Evolutionary conservation across 2,113 vertebrate genomes (phyloP).

Genomic region (Eidolon helvum): DNA sequence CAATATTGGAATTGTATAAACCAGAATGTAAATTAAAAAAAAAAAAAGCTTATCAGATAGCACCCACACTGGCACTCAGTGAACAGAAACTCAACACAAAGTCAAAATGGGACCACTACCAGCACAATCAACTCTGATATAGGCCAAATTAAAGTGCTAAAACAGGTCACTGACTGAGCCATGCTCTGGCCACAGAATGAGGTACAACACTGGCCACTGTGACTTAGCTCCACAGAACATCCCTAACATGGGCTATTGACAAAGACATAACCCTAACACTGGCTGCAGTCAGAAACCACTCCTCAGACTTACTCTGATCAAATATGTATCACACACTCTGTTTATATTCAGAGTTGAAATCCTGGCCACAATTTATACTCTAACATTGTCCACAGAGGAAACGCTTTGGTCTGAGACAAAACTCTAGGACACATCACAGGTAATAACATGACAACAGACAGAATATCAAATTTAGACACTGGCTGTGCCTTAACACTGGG

Average conservation of each 20-base stretch:
- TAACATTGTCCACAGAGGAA: neutral
- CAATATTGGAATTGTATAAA: neutral
- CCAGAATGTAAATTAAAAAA: neutral
- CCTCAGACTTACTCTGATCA: neutral
- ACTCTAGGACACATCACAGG: neutral
- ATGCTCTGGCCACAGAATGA: neutral
- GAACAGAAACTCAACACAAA: slow-evolving; percentile 1
- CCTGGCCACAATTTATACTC: neutral
- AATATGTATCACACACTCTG: neutral
- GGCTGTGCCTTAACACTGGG: neutral
- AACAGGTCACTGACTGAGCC: neutral
- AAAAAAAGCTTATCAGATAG: neutral
- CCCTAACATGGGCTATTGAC: neutral
- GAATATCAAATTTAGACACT: slow-evolving; percentile 20
- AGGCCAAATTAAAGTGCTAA: neutral
- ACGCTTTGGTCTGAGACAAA: neutral
- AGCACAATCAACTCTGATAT: neutral
- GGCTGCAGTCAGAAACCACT: neutral
- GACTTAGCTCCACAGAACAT: neutral
- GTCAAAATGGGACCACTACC: neutral
- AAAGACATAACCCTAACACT: neutral
- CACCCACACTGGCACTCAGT: neutral
- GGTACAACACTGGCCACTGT: neutral
- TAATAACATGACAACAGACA: slow-evolving; percentile 32
- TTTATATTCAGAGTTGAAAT: neutral